phyloP scores from a whole-genome alignment of 2,113 vertebrate species.

The Neolamprologus fasciatus region DNA sequence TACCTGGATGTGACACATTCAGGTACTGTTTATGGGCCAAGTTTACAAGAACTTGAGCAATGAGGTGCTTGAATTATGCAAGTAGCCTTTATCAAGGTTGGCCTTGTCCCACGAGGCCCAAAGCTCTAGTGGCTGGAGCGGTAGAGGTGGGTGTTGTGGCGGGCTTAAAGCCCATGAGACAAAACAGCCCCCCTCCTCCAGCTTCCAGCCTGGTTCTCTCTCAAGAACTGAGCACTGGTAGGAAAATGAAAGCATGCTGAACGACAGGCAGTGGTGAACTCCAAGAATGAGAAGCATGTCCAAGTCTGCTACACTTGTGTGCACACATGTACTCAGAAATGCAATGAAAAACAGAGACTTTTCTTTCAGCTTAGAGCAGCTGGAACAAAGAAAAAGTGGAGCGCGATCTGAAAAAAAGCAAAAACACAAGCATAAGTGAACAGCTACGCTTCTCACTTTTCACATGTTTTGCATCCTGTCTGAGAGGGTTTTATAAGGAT shows the following conservation, averaged over 20 bases:
- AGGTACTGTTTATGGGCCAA: background rate
- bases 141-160: slow-evolving; percentile 18
- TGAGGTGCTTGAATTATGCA: background rate
- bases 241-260: slow-evolving; percentile 55
- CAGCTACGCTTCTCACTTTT: background rate
- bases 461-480: background rate
- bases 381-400: background rate
- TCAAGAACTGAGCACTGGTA: background rate
- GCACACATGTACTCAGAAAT: background rate
- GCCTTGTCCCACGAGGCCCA: slow-evolving; percentile 38
- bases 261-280: slow-evolving; percentile 39
- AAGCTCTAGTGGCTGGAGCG: slow-evolving; percentile 2
- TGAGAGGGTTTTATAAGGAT: background rate
- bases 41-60: slow-evolving; percentile 22
- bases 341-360: background rate
- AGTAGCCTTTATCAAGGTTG: slow-evolving; percentile 37
- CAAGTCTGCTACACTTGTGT: slow-evolving; percentile 9
- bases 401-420: background rate
- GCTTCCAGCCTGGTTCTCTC: background rate
- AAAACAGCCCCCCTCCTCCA: background rate
- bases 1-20: background rate
- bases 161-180: slow-evolving; percentile 17
- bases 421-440: background rate
- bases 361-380: background rate
- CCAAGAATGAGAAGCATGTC: slow-evolving; percentile 66